A percentile compares a stretch with the other conserved stretches of the same genome.
Conservation (phyloP, 2,888 invertebrate genomes). For the Kuschelorhynchus macadamiae region DNA sequence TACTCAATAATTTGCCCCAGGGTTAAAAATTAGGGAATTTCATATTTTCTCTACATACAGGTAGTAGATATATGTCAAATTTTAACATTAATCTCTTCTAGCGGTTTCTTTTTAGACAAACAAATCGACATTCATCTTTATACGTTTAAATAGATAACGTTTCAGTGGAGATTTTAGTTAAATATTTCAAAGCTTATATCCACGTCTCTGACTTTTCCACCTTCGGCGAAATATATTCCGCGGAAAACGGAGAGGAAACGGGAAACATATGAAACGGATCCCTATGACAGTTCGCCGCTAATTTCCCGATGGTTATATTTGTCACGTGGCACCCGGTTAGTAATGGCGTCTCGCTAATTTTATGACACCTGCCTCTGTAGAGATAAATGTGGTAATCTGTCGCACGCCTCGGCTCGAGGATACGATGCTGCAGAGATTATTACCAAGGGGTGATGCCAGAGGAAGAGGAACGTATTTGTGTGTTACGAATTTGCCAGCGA, state of each 20-base stretch:
- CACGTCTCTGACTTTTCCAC: slow-evolving; percentile 2
- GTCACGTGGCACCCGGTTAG: slow-evolving; percentile 57
- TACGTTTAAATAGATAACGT: too few species aligned
- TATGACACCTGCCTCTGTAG: slow-evolving; percentile 56
- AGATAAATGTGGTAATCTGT: slow-evolving; percentile 50
- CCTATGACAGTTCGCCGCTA: slow-evolving; percentile 52
- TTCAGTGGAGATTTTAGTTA: too few species aligned
- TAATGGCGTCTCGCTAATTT: slow-evolving; percentile 57
- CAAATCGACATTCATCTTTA: too few species aligned
- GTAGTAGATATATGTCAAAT: too few species aligned
- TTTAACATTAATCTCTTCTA: too few species aligned
- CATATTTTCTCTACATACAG: too few species aligned
- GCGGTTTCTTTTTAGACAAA: too few species aligned
- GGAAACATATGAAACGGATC: slow-evolving; percentile 56
- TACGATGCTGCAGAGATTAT: slow-evolving; percentile 19
- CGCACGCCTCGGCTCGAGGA: slow-evolving; percentile 36
- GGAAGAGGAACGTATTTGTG: slow-evolving; percentile 8
- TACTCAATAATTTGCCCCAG: too few species aligned
- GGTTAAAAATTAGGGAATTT: too few species aligned
- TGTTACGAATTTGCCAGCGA: not conserved
- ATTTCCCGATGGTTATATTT: slow-evolving; percentile 62
- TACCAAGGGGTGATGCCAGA: slow-evolving; percentile 1
- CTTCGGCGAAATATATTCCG: slow-evolving; percentile 13
- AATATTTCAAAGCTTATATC: too few species aligned
- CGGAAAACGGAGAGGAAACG: slow-evolving; percentile 12